Percentiles rank a stretch among this genome's conserved stretches.
Evolutionary conservation across 1,140 invertebrate species (phyloP).

Genomic region (Tetramorium parvispinum): DNA sequence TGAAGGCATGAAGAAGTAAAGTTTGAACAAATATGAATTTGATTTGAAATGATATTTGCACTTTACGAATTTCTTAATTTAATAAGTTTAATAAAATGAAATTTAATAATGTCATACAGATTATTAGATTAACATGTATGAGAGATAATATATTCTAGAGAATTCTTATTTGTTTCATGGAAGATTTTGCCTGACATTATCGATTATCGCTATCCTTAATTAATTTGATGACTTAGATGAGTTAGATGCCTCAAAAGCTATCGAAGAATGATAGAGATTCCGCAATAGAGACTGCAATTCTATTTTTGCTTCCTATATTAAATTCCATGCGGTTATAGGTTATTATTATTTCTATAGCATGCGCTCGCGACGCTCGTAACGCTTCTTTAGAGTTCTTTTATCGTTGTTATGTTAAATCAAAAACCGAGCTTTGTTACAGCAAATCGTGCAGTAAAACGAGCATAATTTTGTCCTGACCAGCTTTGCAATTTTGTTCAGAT

Average conservation of each 20-base stretch:
- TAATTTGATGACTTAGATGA: slow-evolving; percentile 1
- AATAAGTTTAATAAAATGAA: background rate
- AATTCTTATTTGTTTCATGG: background rate
- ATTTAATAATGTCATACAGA: background rate
- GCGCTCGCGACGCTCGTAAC: slow-evolving; percentile 2
- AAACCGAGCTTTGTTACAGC: background rate
- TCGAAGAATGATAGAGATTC: slow-evolving; percentile 14
- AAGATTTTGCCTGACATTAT: background rate
- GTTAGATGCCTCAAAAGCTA: background rate
- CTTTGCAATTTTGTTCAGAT: background rate
- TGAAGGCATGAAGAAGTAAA: background rate
- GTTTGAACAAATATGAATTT: background rate
- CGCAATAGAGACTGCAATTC: background rate
- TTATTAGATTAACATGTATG: background rate
- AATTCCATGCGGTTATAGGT: slow-evolving; percentile 35
- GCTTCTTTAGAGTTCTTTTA: slow-evolving; percentile 5
- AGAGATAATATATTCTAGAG: background rate
- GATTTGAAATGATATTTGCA: background rate
- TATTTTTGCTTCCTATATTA: slow-evolving; percentile 21
- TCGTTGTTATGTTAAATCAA: slow-evolving; percentile 7
- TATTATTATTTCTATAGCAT: slow-evolving; percentile 29
- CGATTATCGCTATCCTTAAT: background rate
- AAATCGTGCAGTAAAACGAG: background rate
- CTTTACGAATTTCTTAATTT: background rate
- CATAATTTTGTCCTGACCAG: slow-evolving; percentile 5